phyloP scores from a whole-genome alignment of 2,113 vertebrate genomes.

The Hypanus sabinus region DNA sequence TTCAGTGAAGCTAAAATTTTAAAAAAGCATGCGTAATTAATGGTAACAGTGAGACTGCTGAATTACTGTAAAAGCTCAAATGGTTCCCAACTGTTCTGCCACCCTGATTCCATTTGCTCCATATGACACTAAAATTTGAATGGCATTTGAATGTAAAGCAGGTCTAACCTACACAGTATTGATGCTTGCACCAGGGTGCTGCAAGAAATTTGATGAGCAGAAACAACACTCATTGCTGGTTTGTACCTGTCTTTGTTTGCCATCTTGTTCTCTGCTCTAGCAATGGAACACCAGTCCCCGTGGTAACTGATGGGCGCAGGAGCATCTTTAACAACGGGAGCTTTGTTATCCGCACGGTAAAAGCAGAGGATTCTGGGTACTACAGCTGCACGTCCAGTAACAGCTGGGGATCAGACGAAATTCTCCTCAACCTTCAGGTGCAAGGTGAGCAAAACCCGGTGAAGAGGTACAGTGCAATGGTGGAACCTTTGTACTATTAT shows the following conservation, averaged over 20 bases:
- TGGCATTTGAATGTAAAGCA: too few species aligned
- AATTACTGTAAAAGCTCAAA: too few species aligned
- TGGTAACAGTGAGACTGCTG: too few species aligned
- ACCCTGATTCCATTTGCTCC: too few species aligned
- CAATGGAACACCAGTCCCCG: conserved; percentile 86
- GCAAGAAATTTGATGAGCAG: neutral
- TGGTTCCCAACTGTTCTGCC: too few species aligned
- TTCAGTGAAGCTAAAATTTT: too few species aligned
- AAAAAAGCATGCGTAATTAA: too few species aligned
- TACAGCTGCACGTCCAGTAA: conserved; percentile 93
- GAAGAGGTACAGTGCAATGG: too few species aligned
- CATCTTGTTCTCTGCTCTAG: conserved; percentile 50
- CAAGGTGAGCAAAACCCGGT: conserved; percentile 64
- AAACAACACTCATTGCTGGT: neutral
- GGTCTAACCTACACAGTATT: too few species aligned
- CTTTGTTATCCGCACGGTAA: conserved; percentile 91
- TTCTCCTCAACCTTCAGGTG: conserved; percentile 89
- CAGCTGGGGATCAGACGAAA: conserved; percentile 95
- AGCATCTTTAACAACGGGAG: conserved; percentile 89
- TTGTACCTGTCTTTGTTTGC: neutral
- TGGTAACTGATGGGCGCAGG: conserved; percentile 83
- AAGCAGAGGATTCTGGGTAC: conserved; percentile 94
- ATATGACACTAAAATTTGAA: too few species aligned
- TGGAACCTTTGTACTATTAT: neutral
- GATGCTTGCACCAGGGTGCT: too few species aligned